Conservation (phyloP, 1,140 invertebrate genomes). For the Drosophila santomea region DNA sequence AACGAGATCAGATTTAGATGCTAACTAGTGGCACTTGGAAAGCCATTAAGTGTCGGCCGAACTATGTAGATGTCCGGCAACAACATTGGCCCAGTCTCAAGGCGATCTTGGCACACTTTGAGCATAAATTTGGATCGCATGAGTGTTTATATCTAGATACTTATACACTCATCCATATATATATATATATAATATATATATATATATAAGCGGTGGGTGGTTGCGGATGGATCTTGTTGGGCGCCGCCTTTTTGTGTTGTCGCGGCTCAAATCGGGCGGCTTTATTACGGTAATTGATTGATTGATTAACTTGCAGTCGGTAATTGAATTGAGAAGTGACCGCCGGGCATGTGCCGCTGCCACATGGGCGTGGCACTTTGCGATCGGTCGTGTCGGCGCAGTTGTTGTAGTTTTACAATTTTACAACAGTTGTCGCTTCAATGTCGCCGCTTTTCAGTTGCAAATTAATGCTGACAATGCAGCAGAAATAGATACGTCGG, state of each 20-base stretch:
- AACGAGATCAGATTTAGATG: conserved; percentile 5
- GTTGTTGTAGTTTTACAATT: conserved; percentile 5
- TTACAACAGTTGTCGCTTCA: conserved; percentile 38
- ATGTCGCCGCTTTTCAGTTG: conserved; percentile 69
- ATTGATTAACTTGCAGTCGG: conserved; percentile 70
- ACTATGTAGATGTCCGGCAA: conserved; percentile 68
- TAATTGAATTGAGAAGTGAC: conserved; percentile 60
- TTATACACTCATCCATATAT: neutral
- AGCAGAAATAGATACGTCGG: conserved; percentile 34
- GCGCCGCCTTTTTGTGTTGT: conserved; percentile 35
- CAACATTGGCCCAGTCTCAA: conserved; percentile 51
- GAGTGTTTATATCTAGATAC: neutral
- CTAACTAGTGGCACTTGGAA: conserved; percentile 27
- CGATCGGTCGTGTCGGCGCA: conserved; percentile 36
- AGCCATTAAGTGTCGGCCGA: conserved; percentile 48
- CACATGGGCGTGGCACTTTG: conserved; percentile 53
- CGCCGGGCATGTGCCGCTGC: conserved; percentile 52
- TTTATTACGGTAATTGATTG: conserved; percentile 74
- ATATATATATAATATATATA: neutral
- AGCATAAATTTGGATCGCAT: conserved; percentile 47
- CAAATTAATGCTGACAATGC: conserved; percentile 71
- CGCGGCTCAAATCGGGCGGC: conserved; percentile 38
- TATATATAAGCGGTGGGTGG: conserved; percentile 17
- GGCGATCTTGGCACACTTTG: conserved; percentile 60
- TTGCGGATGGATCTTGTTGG: conserved; percentile 18